Percentiles rank a stretch among this genome's conserved stretches.
Evolutionary conservation across 23 tunicate species (phyloP).

Genomic region (Diplosoma virens): DNA sequence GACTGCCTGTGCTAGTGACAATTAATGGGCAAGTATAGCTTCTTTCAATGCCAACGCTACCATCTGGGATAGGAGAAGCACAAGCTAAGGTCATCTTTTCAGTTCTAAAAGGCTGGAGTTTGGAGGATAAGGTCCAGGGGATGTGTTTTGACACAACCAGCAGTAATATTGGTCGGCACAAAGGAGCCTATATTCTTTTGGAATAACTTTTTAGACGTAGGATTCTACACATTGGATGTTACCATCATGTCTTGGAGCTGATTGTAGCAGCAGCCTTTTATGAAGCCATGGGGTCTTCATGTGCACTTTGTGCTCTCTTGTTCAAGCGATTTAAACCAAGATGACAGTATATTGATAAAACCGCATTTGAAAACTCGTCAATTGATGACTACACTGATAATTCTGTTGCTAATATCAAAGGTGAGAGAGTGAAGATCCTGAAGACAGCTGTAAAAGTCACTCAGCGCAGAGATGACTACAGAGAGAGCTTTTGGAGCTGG

Average conservation of each 20-base stretch:
- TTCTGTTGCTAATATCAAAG: not conserved
- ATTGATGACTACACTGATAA: constrained; percentile 14
- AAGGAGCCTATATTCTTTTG: not conserved
- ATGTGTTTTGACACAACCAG: constrained; percentile 24
- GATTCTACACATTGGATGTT: constrained; percentile 5
- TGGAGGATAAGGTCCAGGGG: not conserved
- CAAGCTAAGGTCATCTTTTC: too few species aligned
- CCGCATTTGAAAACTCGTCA: constrained; percentile 13
- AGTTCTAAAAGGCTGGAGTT: too few species aligned
- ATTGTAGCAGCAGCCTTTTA: constrained; percentile 18
- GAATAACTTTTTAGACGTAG: not conserved
- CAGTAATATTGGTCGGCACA: constrained; percentile 8
- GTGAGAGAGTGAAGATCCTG: not conserved
- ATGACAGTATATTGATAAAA: constrained; percentile 14
- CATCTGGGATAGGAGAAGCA: too few species aligned
- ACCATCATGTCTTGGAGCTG: constrained; percentile 31
- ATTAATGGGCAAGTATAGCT: too few species aligned
- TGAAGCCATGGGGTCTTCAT: constrained; percentile 31
- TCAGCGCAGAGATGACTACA: constrained; percentile 11
- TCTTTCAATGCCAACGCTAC: too few species aligned
- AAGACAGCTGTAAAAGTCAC: constrained; percentile 3
- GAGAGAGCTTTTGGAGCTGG: not conserved
- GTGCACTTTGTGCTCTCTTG: not conserved
- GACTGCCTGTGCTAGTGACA: too few species aligned
- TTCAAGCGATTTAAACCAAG: constrained; percentile 20